Percentiles rank a stretch among this genome's conserved stretches.
These are phyloP conservation scores for Eurystomus glaucurus DNA, from an alignment of 2,797 vertebrate genomes.

Conservation along the genomic window DNA sequence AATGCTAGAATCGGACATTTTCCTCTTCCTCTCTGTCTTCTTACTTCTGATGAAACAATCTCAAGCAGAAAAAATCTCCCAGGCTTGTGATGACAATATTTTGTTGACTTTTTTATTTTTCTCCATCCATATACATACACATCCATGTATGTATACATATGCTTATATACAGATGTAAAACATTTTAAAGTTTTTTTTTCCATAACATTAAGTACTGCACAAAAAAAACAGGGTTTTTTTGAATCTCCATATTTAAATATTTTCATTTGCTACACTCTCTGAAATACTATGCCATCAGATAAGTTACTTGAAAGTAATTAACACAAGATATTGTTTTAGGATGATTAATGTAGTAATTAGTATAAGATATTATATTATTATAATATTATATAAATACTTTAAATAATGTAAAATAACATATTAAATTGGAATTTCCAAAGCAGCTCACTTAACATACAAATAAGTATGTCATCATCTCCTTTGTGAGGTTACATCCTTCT, in stretches of 20 bases:
- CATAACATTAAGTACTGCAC: rapidly evolving
- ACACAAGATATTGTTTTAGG: not conserved
- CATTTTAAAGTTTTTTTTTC: too few relatives aligned
- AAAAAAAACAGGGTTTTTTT: rapidly evolving
- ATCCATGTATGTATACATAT: not conserved
- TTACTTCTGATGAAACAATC: not conserved
- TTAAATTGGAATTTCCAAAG: not conserved
- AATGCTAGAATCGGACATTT: not conserved
- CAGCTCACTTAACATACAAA: not conserved
- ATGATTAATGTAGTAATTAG: not conserved
- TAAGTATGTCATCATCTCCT: not conserved
- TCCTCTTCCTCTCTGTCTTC: not conserved
- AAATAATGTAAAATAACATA: too few relatives aligned
- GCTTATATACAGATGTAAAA: not conserved
- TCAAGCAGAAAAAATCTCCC: not conserved
- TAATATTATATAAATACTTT: too few relatives aligned
- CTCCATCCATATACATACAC: rapidly evolving
- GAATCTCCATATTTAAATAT: not conserved
- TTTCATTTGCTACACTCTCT: not conserved
- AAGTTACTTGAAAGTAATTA: not conserved
- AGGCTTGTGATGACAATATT: not conserved
- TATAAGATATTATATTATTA: not conserved
- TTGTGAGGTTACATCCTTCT: not conserved
- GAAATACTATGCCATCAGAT: not conserved
- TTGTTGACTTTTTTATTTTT: not conserved